A percentile compares a stretch with the other conserved stretches of the same genome.
Conservation (phyloP, 1,140 invertebrate species). For the Penaeus indicus region DNA sequence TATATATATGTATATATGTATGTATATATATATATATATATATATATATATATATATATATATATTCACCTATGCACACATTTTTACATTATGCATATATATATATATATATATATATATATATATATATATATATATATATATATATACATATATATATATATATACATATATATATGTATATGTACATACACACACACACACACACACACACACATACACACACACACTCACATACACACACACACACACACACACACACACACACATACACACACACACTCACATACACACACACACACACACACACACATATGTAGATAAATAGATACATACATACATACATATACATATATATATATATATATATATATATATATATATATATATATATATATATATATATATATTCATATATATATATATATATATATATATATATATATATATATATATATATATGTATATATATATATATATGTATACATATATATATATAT, state of each 20-base stretch:
- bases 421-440: neutral
- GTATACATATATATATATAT: slow-evolving; percentile 20
- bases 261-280: slow-evolving; percentile 42
- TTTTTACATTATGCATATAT: slow-evolving; percentile 21
- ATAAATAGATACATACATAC: slow-evolving; percentile 4
- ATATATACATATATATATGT: slow-evolving; percentile 13
- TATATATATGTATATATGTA: neutral
- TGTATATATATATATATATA: too few species aligned
- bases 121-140: slow-evolving; percentile 35
- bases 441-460: slow-evolving; percentile 15
- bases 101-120: slow-evolving; percentile 29
- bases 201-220: slow-evolving; percentile 4
- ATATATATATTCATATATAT: slow-evolving; percentile 8
- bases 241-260: neutral
- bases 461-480: slow-evolving; percentile 16
- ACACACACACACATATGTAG: slow-evolving; percentile 36
- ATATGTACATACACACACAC: neutral
- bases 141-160: slow-evolving; percentile 22
- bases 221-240: neutral
- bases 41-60: slow-evolving; percentile 34
- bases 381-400: slow-evolving; percentile 1
- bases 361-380: neutral
- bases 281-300: slow-evolving; percentile 46
- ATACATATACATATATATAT: slow-evolving; percentile 4
- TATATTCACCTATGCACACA: slow-evolving; percentile 29